Percentiles rank a stretch among this genome's conserved stretches.
These are phyloP conservation scores for Notarius quadriscutis DNA, from an alignment of 2,113 vertebrate species.

Conservation along the genomic window DNA sequence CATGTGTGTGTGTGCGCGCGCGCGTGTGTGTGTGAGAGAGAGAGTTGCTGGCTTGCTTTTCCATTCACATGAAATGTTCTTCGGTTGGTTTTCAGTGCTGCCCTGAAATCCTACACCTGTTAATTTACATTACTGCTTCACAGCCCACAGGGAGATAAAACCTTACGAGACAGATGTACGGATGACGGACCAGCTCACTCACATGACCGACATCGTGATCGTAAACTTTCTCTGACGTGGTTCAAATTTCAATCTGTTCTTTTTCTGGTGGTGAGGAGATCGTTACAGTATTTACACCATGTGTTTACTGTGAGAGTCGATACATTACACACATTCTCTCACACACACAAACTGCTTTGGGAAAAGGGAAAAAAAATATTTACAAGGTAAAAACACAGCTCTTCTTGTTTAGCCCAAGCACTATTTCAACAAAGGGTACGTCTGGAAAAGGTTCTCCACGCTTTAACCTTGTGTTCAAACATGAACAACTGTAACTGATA, in stretches of 20 bases:
- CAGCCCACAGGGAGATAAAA: background rate
- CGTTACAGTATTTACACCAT: background rate
- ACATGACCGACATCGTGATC: background rate
- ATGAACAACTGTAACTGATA: constrained; percentile 2
- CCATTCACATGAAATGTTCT: background rate
- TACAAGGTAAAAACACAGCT: constrained; percentile 24
- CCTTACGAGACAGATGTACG: background rate
- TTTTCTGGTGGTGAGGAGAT: constrained; percentile 1
- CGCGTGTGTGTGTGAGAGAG: background rate
- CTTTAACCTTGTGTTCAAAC: background rate
- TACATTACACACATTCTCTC: background rate
- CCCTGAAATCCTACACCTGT: constrained; percentile 35
- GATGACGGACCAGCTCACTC: background rate
- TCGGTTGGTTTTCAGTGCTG: background rate
- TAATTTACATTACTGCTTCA: constrained; percentile 15
- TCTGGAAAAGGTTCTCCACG: background rate
- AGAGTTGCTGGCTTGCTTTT: constrained; percentile 39
- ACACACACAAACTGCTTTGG: background rate
- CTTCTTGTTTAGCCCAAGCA: background rate
- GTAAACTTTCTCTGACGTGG: background rate
- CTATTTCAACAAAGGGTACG: background rate
- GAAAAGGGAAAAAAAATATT: background rate
- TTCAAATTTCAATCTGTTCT: background rate
- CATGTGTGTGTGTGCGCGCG: background rate
- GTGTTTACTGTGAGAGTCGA: background rate